Conservation (phyloP, 1,140 invertebrate genomes). For the Arion vulgaris region DNA sequence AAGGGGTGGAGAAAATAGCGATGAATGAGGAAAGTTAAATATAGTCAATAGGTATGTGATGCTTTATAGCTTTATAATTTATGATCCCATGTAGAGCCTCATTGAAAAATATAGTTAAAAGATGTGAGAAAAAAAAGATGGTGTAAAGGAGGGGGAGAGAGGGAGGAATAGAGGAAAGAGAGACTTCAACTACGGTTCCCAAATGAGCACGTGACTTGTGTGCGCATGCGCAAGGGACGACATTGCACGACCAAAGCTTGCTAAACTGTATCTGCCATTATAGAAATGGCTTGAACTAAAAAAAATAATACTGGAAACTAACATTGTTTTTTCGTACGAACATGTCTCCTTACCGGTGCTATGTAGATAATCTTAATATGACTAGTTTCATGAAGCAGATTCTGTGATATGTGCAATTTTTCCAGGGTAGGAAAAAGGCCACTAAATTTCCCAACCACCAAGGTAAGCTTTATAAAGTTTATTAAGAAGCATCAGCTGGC, state of each 20-base stretch:
- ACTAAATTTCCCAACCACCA: slow-evolving; percentile 5
- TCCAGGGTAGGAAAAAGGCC: slow-evolving; percentile 24
- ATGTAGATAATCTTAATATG: slow-evolving; percentile 32
- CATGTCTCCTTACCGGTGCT: slow-evolving; percentile 38
- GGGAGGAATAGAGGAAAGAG: not conserved
- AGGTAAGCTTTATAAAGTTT: not conserved
- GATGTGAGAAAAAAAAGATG: not conserved
- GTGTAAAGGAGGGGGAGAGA: not conserved
- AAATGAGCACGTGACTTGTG: not conserved
- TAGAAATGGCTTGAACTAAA: slow-evolving; percentile 1
- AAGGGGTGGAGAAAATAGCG: too few species aligned
- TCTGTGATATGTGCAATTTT: slow-evolving; percentile 37
- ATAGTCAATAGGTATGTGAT: not conserved
- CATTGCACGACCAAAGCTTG: not conserved
- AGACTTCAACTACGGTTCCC: not conserved
- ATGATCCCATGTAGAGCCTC: not conserved
- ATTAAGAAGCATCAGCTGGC: too few species aligned
- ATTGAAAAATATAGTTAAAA: too few species aligned
- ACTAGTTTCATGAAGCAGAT: slow-evolving; percentile 27
- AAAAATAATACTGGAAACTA: not conserved
- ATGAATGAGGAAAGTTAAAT: too few species aligned
- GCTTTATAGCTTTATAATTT: not conserved
- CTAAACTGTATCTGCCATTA: not conserved
- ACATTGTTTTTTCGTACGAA: slow-evolving; percentile 13
- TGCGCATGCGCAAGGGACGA: not conserved